These are phyloP conservation scores for Penaeus vannamei DNA, from an alignment of 1,140 invertebrate species.

Conservation along the genomic window DNA sequence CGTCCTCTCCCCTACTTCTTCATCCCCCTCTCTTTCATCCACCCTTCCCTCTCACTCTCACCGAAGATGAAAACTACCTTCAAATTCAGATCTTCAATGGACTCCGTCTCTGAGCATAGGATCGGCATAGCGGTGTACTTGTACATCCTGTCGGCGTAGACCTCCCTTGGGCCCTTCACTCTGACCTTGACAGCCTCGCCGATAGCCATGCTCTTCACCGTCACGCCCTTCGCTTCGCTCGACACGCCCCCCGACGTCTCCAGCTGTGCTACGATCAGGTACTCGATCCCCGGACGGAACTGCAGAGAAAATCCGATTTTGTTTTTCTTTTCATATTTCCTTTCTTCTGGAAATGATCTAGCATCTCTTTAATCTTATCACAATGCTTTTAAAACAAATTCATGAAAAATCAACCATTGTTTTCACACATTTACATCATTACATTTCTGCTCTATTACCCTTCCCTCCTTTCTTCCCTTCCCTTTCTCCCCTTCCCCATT, in stretches of 20 bases:
- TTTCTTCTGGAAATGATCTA: too few relatives aligned
- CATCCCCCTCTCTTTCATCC: too few relatives aligned
- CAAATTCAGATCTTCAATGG: slow-evolving; percentile 20
- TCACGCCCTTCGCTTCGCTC: slow-evolving; percentile 6
- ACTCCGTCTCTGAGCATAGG: slow-evolving; percentile 3
- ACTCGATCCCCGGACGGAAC: slow-evolving; percentile 35
- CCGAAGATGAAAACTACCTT: neutral
- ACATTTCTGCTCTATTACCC: too few relatives aligned
- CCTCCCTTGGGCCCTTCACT: neutral
- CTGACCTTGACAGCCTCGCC: slow-evolving; percentile 30
- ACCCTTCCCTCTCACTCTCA: neutral
- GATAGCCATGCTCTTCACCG: slow-evolving; percentile 23
- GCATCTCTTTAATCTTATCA: too few relatives aligned
- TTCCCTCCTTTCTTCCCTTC: too few relatives aligned
- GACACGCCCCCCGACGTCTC: neutral
- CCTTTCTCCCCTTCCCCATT: too few relatives aligned
- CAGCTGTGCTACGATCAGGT: slow-evolving; percentile 33
- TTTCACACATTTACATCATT: too few relatives aligned
- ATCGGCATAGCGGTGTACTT: slow-evolving; percentile 7
- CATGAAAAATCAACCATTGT: too few relatives aligned
- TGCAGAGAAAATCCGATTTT: neutral
- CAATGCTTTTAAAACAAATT: too few relatives aligned
- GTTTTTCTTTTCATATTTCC: too few relatives aligned
- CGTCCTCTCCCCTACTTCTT: too few relatives aligned
- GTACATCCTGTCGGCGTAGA: slow-evolving; percentile 6